Conservation (phyloP, 2,888 invertebrate species). For the Amblyjoppa proteus region DNA sequence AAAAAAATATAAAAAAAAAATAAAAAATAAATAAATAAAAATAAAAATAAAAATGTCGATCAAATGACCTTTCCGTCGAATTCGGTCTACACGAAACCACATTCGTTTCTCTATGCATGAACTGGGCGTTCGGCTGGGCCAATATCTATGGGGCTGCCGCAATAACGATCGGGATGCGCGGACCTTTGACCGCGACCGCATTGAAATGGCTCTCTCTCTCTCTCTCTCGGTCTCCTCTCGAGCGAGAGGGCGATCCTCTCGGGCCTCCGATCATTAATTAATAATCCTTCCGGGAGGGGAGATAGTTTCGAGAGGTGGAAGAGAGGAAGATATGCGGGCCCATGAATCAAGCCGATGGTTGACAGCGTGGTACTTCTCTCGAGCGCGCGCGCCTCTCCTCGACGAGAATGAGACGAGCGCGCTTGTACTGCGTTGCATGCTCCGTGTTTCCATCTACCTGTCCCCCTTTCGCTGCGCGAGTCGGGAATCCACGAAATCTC, state of each 20-base stretch:
- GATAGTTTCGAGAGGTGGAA: slow-evolving; percentile 36
- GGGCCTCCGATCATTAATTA: slow-evolving; percentile 70
- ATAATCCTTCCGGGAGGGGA: slow-evolving; percentile 71
- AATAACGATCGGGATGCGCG: slow-evolving; percentile 47
- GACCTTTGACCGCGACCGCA: slow-evolving; percentile 62
- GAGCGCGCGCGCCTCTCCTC: slow-evolving; percentile 49
- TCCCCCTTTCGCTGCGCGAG: slow-evolving; percentile 29
- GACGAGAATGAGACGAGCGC: slow-evolving; percentile 51
- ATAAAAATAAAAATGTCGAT: not conserved
- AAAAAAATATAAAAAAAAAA: too few relatives aligned
- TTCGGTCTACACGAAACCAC: not conserved
- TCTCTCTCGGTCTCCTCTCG: slow-evolving; percentile 40
- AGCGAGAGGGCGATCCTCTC: slow-evolving; percentile 29
- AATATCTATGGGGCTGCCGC: slow-evolving; percentile 33
- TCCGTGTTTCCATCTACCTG: slow-evolving; percentile 39
- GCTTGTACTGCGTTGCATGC: not conserved
- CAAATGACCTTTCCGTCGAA: not conserved
- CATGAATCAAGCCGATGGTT: slow-evolving; percentile 69
- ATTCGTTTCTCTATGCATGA: slow-evolving; percentile 8
- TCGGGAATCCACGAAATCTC: slow-evolving; percentile 61
- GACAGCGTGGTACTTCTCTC: slow-evolving; percentile 71
- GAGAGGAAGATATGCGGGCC: slow-evolving; percentile 68
- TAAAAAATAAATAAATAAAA: not conserved
- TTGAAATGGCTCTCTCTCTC: slow-evolving; percentile 58
- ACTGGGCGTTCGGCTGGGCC: not conserved